Evolutionary conservation across 2,888 invertebrate genomes (phyloP), one percentile per base, ranked within the genome.

Genomic region (Ophion obscuratus): DNA sequence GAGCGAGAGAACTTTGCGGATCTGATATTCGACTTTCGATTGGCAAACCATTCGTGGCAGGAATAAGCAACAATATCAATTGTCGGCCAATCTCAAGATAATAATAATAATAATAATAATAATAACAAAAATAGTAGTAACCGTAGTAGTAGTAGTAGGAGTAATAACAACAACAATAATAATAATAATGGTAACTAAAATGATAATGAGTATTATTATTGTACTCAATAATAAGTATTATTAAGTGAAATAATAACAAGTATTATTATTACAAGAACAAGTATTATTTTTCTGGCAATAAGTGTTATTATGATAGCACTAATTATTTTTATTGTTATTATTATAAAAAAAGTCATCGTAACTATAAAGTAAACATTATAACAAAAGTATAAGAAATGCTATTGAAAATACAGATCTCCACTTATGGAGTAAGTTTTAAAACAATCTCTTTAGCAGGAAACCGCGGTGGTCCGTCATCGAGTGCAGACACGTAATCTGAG

Each of bases 21-120:
- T 81, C 81, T 74, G 70, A 81, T 81, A 81, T 70, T 53, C 20
- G 62, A 31, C 47, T 66, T 68, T 47, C 68, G 47, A 68, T 81
- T 76, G 70, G 67, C 17, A 75, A 80, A 75, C 24, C 7, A 5
- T 59, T 57, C 53, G 70, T 70, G 44, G 70, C 24, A 17, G 73
- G 62, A 83, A 83, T 62, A 31, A 11, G 20, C 27, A 61, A 24
- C 66, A n/a, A 31, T 11, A 24, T 20, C 10, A 5, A 44, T 20
- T 20, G 61, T 44, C 6, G 9, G 7, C n/a, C 1, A n/a, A 44
- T 57, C 31, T 2, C 62, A 67, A 27, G 27, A 73, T 36, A 74
- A 61, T 24, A 68, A 47, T 62, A 59, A 53, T 7, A n/a, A 62
- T 36, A 31, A 24, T 6, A 14, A 57, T 10, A 83, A 47, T 75